Evolutionary conservation across 1,140 invertebrate genomes (phyloP), one percentile per base, ranked within the genome.

Genomic region (Cyclina sinensis): DNA sequence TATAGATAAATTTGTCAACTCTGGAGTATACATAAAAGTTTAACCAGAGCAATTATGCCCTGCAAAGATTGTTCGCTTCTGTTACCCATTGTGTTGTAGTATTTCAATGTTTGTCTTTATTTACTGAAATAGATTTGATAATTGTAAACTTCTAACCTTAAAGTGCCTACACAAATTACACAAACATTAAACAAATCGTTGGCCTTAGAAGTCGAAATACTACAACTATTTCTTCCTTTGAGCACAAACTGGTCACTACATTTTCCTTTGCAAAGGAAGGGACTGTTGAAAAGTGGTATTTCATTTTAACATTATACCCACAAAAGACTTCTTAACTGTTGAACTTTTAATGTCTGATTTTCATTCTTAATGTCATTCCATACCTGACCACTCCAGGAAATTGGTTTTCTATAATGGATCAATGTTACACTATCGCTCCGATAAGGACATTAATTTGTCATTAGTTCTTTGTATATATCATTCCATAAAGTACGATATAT

Each of bases 1-100:
- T 62, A 78, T 43, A 86, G 84, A 86, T 86, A 86, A 86, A 86
- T 86, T 86, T 86, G 84, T 86, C 84, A 86, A 86, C 84, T 78
- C 73, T 78, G 48, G 7, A 59, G 70, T 78, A 86, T 86, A 76
- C 84, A 78, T 74, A 76, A 86, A 74, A 76, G 84, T 65, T 78
- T 76, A 74, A 59, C 51, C 51, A 62, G 35, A 43, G 54, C 46
- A 39, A 74, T 70, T 84, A 46, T 30, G 62, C 18, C 43, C 32
- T 84, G 73, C 48, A 48, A 37, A 70, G 4, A 57, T 32, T 70
- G 54, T 73, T 68, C 43, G 9, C 21, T 68, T n/a, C 37, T 21
- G 62, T 70, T 57, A 65, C 27, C 12, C n/a, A 70, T 83, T 68
- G 59, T 70, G 46, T 68, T 16, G 65, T 24, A 68, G 35, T 32